Conservation (phyloP, 1,140 invertebrate species). For the Pseudomyrmex pallidus region DNA sequence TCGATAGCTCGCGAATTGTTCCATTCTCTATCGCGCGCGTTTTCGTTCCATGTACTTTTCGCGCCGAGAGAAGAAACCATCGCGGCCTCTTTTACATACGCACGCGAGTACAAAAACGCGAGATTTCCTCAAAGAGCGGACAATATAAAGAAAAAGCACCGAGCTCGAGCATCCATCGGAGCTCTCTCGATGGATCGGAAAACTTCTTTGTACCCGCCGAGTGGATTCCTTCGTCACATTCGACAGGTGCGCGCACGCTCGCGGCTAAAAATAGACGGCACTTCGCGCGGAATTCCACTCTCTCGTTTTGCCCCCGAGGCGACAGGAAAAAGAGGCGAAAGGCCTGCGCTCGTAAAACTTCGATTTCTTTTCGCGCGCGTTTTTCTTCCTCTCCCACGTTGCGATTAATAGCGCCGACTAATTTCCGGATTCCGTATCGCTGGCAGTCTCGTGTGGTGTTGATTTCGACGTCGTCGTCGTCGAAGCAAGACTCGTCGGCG, state of each 20-base stretch:
- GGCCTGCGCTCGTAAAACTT: not conserved
- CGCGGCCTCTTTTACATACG: not conserved
- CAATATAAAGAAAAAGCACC: not conserved
- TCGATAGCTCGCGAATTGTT: constrained; percentile 8
- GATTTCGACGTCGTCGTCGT: not conserved
- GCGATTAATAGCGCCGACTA: constrained; percentile 40
- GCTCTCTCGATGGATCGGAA: constrained; percentile 61
- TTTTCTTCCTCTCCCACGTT: no score
- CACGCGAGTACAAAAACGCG: not conserved
- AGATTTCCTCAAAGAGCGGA: constrained; percentile 49
- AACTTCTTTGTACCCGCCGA: constrained; percentile 66
- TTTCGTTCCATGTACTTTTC: constrained; percentile 13
- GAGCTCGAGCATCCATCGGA: constrained; percentile 40
- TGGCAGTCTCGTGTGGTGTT: not conserved
- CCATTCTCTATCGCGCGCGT: not conserved
- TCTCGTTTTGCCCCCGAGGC: constrained; percentile 1
- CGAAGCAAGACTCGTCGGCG: constrained; percentile 6
- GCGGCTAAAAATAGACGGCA: constrained; percentile 32
- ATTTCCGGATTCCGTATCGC: not conserved
- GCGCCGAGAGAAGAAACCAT: constrained; percentile 18
- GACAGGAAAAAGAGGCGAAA: no score
- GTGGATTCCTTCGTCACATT: constrained; percentile 64
- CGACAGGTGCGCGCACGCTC: constrained; percentile 39
- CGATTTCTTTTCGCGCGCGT: not conserved
- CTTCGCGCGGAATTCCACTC: constrained; percentile 46